phyloP scores from a whole-genome alignment of 2,888 invertebrate genomes.

The Acronicta aceris region DNA sequence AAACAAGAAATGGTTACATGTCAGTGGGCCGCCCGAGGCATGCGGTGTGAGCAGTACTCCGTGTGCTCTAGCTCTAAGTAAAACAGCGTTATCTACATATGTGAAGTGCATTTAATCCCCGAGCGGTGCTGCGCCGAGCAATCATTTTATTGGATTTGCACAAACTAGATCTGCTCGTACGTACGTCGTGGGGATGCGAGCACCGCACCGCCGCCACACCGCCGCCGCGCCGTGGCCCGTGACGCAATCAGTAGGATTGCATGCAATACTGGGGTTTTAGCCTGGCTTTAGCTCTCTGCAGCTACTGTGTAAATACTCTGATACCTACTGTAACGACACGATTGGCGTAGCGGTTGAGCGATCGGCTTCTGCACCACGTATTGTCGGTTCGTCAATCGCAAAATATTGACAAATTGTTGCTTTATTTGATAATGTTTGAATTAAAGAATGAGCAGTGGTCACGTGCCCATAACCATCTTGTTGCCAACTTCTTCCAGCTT shows the following conservation, averaged over 20 bases:
- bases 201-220: not conserved
- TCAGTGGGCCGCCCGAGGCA: no score
- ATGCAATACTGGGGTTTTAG: not conserved
- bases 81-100: not conserved
- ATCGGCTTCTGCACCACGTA: no score
- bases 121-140: slow-evolving; percentile 8
- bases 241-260: slow-evolving; percentile 16
- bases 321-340: no score
- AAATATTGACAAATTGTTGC: no score
- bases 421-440: no score
- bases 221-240: no score
- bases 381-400: no score
- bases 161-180: slow-evolving; percentile 2
- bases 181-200: not conserved
- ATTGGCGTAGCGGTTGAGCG: no score
- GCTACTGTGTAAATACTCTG: not conserved
- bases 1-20: no score
- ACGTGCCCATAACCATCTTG: no score
- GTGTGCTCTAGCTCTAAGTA: not conserved
- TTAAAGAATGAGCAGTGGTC: no score
- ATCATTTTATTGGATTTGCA: slow-evolving; percentile 30
- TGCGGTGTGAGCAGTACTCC: not conserved
- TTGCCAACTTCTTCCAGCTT: no score
- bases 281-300: not conserved
- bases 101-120: slow-evolving; percentile 18